Evolutionary conservation across 2,113 vertebrate species (phyloP).

Genomic region (Actenoides lindsayi): DNA sequence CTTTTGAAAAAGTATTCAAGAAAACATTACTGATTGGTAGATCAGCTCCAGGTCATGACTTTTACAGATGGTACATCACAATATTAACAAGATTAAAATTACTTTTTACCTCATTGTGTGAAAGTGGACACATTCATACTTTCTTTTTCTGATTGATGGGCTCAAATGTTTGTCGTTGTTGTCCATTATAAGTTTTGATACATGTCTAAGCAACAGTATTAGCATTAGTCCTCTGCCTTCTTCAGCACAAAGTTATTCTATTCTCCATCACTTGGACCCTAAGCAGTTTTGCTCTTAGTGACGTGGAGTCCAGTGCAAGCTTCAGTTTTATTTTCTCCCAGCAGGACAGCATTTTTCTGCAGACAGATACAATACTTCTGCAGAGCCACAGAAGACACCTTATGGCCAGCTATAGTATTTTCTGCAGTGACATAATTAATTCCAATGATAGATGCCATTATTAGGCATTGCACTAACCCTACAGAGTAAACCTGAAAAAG

Average conservation of each 20-base stretch:
- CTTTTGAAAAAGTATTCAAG: not conserved
- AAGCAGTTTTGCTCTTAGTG: not conserved
- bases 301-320: rapidly evolving
- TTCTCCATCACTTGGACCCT: not conserved
- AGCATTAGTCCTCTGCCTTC: not conserved
- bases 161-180: not conserved
- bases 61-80: not conserved
- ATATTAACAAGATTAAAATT: not conserved
- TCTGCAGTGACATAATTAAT: not conserved
- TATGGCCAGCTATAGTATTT: not conserved
- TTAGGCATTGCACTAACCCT: not conserved
- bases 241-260: not conserved
- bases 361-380: not conserved
- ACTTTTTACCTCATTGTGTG: not conserved
- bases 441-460: not conserved
- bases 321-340: not conserved
- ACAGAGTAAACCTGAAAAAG: not conserved
- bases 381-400: not conserved
- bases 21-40: not conserved
- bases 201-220: not conserved
- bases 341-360: not conserved
- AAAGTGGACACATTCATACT: not conserved
- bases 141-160: not conserved
- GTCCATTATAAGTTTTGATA: not conserved
- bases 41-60: not conserved